Evolutionary conservation across 2,113 vertebrate species (phyloP), one percentile per base, ranked within the genome.

Genomic region (Caracal caracal): DNA sequence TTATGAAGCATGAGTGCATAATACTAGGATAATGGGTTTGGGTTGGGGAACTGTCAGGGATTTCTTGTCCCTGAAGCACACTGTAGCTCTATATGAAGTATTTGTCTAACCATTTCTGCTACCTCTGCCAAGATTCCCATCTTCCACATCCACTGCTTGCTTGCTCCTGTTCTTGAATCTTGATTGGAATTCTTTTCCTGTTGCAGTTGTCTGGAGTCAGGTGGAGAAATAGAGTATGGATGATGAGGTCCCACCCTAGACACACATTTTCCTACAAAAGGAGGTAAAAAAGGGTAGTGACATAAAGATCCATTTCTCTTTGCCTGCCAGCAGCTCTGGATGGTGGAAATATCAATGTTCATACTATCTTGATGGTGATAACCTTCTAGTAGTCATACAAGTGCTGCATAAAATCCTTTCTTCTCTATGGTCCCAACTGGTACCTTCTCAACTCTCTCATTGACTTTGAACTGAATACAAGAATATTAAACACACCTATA

Each of bases 401-500:
- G 15, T 59, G 53, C 9, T 71, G 2, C 15, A 37, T 3, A 43
- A 37, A 76, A 85, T 22, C 35, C 2, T 81, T 82, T 59, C 22
- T 19, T 70, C 24, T 68, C 11, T 66, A 40, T 24, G 82, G 47
- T 19, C 19, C 66, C 19, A 78, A 3, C 26, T 49, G 16, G 4
- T 10, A 40, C 28, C n/a, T 12, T 90, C 33, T 7, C 24, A 28
- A 80, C 33, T 56, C 1, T 6, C 33, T 83, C 81, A 63, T 88
- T 93, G 80, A 13, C 71, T 95, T 73, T 66, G 24, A 94, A 70
- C 15, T 68, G 13, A 81, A 79, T 51, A 51, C 15, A 61, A 88
- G 61, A 63, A 40, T 93, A 79, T 94, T 93, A 82, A 94, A 76
- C 20, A 79, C 47, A 75, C 13, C 40, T 49, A 51, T 93, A 79